These are phyloP conservation scores for Smutsia gigantea DNA, from an alignment of 2,797 vertebrate genomes.

Conservation along the genomic window DNA sequence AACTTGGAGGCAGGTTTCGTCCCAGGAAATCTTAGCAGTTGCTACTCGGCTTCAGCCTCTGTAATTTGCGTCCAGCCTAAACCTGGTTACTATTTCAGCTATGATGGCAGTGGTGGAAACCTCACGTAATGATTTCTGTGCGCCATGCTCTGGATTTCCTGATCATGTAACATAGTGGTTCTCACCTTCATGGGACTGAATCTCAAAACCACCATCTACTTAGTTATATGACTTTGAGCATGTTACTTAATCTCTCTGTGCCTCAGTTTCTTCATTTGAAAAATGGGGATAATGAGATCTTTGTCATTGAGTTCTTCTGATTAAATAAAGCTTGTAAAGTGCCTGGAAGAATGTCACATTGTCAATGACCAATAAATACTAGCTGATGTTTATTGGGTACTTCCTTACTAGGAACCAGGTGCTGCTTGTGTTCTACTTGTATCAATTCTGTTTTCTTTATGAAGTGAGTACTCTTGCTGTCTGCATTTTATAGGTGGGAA, in stretches of 20 bases:
- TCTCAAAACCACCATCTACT: background rate
- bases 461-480: background rate
- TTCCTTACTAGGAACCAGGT: too few relatives aligned
- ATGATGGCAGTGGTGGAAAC: background rate
- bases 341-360: background rate
- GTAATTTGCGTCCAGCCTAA: background rate
- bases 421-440: background rate
- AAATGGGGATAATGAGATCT: background rate
- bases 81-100: background rate
- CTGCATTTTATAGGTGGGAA: background rate
- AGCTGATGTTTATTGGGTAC: background rate
- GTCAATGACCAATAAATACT: background rate
- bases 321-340: background rate
- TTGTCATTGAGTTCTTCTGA: background rate
- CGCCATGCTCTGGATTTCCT: background rate
- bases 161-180: background rate
- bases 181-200: background rate
- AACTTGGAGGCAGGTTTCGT: background rate
- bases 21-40: background rate
- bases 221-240: background rate
- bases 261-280: constrained; percentile 1
- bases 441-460: background rate
- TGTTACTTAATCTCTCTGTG: background rate
- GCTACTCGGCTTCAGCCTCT: background rate
- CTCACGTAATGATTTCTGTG: background rate